Evolutionary conservation across 2,797 vertebrate species (phyloP).

Genomic region (Danio aesculapii): DNA sequence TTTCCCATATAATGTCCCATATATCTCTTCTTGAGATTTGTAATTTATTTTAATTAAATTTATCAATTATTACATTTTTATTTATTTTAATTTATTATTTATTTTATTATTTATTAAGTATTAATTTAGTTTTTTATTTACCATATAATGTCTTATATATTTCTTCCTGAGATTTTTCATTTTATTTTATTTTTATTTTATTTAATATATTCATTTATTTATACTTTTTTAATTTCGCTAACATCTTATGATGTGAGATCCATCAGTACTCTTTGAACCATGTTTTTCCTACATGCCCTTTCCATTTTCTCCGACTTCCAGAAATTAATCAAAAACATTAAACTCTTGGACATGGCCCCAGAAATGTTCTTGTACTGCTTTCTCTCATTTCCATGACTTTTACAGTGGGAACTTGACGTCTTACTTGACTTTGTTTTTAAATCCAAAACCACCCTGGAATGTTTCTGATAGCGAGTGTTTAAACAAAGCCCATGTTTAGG

Average conservation of each 20-base stretch:
- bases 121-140: too few species aligned
- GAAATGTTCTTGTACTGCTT: conserved; percentile 6
- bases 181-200: too few species aligned
- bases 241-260: too few species aligned
- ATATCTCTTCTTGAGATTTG: too few species aligned
- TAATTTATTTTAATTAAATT: too few species aligned
- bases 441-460: not conserved
- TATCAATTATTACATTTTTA: too few species aligned
- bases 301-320: not conserved
- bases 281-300: not conserved
- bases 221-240: too few species aligned
- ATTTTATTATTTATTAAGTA: too few species aligned
- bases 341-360: conserved; percentile 3
- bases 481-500: not conserved
- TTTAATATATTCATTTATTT: too few species aligned
- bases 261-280: not conserved
- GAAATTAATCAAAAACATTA: conserved; percentile 13
- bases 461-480: conserved; percentile 3
- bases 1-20: too few species aligned
- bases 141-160: not conserved
- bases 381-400: not conserved
- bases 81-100: too few species aligned
- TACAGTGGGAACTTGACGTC: conserved; percentile 17
- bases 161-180: too few species aligned
- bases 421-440: conserved; percentile 25